Base-by-base conservation (phyloP, 1,140 invertebrate species). In the Drosophila ananassae region DNA sequence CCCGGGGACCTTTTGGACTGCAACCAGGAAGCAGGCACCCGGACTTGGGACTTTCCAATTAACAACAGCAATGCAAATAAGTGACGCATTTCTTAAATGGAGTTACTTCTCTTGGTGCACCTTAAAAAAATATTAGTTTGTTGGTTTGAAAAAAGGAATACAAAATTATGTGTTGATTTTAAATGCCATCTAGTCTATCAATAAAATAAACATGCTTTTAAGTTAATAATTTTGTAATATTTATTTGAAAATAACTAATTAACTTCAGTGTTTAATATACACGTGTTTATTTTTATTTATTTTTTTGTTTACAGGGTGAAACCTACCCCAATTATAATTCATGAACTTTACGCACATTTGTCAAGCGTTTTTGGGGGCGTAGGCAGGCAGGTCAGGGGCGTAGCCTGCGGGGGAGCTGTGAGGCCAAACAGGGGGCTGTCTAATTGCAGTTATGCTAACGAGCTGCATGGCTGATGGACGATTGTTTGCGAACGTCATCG, bases 301-400 rank as follows among this genome's bases (percentile, higher is more conserved):
- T 25, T 41, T 25, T 17, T 32, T 41, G 13, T 41, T 44, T 12
- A 12, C 25, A 32, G 28, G 28, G 9, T 34, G 7, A 21, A 25
- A 6, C 52, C 77, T 47, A 77, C 77, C 73, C 74, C 78, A 75
- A 67, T 87, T 75, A 52, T 30, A 68, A 75, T 66, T 75, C 78
- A 72, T 63, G 69, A 78, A 87, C 82, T 87, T 87, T 87, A 87
- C 83, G 82, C 82, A 87, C 83, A 87, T 89, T 87, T 89, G 82
- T 89, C 73, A 80, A 80, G 81, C 44, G 59, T 28, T 34, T 47
- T 34, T 25, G 58, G 34, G 10, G 39, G 21, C 41, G 30, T 30
- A 44, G 12, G 12, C 17, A 5, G 25, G 25, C 25, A 1, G 25
- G 25, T 5, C 7, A 28, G 34, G 34, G 34, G 10, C 34, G 12